Evolutionary conservation across 1,140 invertebrate species (phyloP).

Genomic region (Zaprionus vittiger): DNA sequence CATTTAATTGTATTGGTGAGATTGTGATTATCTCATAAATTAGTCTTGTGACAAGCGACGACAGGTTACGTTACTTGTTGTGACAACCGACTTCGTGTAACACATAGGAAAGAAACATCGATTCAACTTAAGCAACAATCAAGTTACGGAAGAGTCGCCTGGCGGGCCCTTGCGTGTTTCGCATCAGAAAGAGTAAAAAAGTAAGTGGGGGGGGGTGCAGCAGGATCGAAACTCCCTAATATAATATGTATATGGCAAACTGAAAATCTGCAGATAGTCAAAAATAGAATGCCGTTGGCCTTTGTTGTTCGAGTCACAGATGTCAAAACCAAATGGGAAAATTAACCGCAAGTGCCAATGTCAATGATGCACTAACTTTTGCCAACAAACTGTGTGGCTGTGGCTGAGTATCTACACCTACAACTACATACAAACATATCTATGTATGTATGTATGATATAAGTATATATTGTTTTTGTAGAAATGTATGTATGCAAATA

Average conservation of each 20-base stretch:
- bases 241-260: not conserved
- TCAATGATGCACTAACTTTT: constrained; percentile 74
- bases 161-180: constrained; percentile 22
- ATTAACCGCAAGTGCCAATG: constrained; percentile 69
- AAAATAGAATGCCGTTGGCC: constrained; percentile 68
- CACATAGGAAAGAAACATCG: constrained; percentile 50
- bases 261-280: constrained; percentile 32
- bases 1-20: constrained; percentile 27
- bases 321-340: constrained; percentile 68
- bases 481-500: constrained; percentile 8
- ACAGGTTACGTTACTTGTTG: constrained; percentile 55
- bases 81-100: constrained; percentile 20
- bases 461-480: not conserved
- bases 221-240: not conserved
- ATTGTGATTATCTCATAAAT: constrained; percentile 79
- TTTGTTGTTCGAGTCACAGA: constrained; percentile 38
- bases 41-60: constrained; percentile 82
- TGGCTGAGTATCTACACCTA: constrained; percentile 15
- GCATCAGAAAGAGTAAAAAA: not conserved
- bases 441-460: constrained; percentile 5
- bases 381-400: constrained; percentile 52
- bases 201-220: not conserved
- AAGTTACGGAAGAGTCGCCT: constrained; percentile 36
- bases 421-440: constrained; percentile 1
- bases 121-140: constrained; percentile 68